A percentile compares a stretch with the other conserved stretches of the same genome.
Evolutionary conservation across 2,797 vertebrate genomes (phyloP).

Genomic region (Micrastur ruficollis): DNA sequence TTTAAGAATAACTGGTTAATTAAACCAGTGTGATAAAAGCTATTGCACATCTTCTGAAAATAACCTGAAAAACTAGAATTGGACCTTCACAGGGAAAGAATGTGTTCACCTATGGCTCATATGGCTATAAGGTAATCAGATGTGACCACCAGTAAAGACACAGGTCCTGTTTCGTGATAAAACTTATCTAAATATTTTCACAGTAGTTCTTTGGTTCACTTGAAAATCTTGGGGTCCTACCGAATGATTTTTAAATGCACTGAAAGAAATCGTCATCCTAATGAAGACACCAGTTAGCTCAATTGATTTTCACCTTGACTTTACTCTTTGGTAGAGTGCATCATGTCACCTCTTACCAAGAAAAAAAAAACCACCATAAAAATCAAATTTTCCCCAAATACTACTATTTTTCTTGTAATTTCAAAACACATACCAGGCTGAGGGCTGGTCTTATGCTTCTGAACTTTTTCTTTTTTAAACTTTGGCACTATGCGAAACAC

Average conservation of each 20-base stretch:
- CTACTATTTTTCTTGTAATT: background rate
- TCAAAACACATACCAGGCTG: slow-evolving; percentile 89
- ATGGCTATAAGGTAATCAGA: background rate
- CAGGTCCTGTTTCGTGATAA: background rate
- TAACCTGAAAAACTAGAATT: background rate
- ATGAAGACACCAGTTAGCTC: background rate
- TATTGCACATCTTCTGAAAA: background rate
- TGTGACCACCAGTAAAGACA: background rate
- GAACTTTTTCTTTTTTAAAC: slow-evolving; percentile 96
- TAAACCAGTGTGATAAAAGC: background rate
- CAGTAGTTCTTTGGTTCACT: background rate
- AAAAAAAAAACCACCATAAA: background rate
- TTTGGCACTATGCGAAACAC: slow-evolving; percentile 98
- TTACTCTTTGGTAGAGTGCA: background rate
- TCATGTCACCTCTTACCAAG: background rate
- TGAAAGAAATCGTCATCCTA: background rate
- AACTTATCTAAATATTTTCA: background rate
- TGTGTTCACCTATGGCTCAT: background rate
- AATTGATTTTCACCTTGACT: background rate
- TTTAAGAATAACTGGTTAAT: slow-evolving; percentile 4
- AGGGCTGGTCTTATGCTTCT: slow-evolving; percentile 87
- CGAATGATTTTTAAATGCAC: background rate
- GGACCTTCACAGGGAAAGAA: background rate
- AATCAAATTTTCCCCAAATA: background rate
- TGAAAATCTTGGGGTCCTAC: background rate